Evolutionary conservation across 2,888 invertebrate genomes (phyloP), one percentile per base, ranked within the genome.

Genomic region (Leptarthrus brevirostris): DNA sequence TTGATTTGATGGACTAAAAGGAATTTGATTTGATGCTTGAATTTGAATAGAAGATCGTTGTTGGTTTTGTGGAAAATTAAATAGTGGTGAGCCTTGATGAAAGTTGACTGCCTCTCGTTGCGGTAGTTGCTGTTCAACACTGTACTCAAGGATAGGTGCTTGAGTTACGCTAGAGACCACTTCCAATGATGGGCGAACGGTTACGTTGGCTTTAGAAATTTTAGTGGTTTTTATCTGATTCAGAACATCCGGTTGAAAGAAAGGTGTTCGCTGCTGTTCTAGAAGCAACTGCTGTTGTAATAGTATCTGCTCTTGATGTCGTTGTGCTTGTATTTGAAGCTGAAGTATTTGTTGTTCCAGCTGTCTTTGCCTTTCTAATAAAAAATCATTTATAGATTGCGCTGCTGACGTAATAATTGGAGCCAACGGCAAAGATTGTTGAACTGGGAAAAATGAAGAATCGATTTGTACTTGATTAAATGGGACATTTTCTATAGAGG

Each of bases 301-400:
- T 24, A 91, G 83, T 64, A 92, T 86, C 77, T 90, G 89, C 70
- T 92, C 91, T 80, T 92, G 92, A 78, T 92, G 91, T 79, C 92
- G 91, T 72, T 88, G 86, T 78, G 91, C 91, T 79, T 91, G 91
- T 70, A 89, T 82, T 79, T 91, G 90, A 40, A 92, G 82, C 74
- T 89, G 85, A 10, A 87, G 87, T 61, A 93, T 87, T 81, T 93
- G 92, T 77, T 91, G 90, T 81, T 93, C 92, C 14, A 93, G 82
- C 36, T 89, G 84, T 75, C 88, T 87, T 80, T 93, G 92, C 74
- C 92, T 91, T 80, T 84, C 84, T 12, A 82, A 78, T 2, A 84
- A 78, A 61, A 81, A 82, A 74, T 80, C 81, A 71, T 81, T 84
- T 3, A 81, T 80, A 8, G 75, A 44, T 6, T 76, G 74, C 0